Percentiles rank a stretch among this genome's conserved stretches.
phyloP scores from a whole-genome alignment of 2,888 invertebrate genomes.

The Plutella xylostella region DNA sequence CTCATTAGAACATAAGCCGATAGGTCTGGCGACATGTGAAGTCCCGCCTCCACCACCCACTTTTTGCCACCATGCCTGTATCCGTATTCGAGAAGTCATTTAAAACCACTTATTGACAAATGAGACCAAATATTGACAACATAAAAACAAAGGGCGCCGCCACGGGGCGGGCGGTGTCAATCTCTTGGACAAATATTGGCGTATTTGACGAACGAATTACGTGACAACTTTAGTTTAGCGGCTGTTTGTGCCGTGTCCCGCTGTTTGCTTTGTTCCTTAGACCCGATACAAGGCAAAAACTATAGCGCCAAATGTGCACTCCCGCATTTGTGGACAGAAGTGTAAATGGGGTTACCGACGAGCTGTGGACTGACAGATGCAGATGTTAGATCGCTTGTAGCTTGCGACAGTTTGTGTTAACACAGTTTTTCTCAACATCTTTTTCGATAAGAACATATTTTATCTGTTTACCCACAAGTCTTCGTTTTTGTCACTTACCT shows the following conservation, averaged over 20 bases:
- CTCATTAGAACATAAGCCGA: background rate
- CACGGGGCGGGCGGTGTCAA: constrained; percentile 59
- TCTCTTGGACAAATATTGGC: constrained; percentile 54
- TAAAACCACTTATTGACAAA: constrained; percentile 56
- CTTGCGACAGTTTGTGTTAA: too few species aligned
- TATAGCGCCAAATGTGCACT: too few species aligned
- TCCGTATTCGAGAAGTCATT: constrained; percentile 36
- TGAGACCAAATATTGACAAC: constrained; percentile 61
- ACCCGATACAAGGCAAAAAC: too few species aligned
- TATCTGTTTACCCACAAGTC: too few species aligned
- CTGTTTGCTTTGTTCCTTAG: constrained; percentile 39
- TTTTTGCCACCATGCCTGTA: constrained; percentile 16
- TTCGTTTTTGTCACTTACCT: too few species aligned
- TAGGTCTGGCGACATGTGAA: constrained; percentile 1
- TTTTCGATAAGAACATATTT: too few species aligned
- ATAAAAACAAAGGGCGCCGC: constrained; percentile 60
- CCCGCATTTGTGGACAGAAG: too few species aligned
- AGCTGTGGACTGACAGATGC: too few species aligned
- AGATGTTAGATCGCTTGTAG: too few species aligned
- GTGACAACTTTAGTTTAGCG: constrained; percentile 44
- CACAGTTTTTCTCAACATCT: too few species aligned
- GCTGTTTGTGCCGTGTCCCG: constrained; percentile 23
- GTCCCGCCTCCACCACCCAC: constrained; percentile 3
- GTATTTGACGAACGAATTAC: constrained; percentile 64
- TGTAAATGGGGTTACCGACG: too few species aligned